Evolutionary conservation across 2,797 vertebrate genomes (phyloP).

Genomic region (Triplophysa yarkandensis): DNA sequence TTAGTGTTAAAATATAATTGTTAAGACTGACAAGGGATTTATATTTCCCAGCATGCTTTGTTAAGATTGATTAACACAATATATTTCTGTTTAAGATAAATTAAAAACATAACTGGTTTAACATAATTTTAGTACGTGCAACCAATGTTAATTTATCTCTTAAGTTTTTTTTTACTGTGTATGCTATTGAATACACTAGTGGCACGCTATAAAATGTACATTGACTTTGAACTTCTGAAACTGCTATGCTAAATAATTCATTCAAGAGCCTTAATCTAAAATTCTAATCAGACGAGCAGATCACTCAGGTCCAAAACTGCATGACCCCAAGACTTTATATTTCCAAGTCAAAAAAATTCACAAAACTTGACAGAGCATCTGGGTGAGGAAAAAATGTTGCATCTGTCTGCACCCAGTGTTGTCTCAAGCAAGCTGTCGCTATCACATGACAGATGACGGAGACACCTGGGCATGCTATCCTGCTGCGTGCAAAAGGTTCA

Average conservation of each 20-base stretch:
- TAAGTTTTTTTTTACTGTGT: too few relatives aligned
- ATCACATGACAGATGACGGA: constrained; percentile 37
- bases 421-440: constrained; percentile 47
- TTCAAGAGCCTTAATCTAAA: constrained; percentile 14
- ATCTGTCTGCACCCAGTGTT: constrained; percentile 29
- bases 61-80: too few relatives aligned
- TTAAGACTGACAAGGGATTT: too few relatives aligned
- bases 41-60: too few relatives aligned
- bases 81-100: too few relatives aligned
- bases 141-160: too few relatives aligned
- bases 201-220: not conserved
- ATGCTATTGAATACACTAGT: not conserved
- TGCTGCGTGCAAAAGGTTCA: constrained; percentile 16
- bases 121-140: too few relatives aligned
- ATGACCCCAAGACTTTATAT: constrained; percentile 31
- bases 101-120: too few relatives aligned
- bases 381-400: constrained; percentile 33
- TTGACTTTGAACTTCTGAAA: constrained; percentile 20
- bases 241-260: not conserved
- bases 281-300: constrained; percentile 33
- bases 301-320: constrained; percentile 29
- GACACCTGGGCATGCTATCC: constrained; percentile 49
- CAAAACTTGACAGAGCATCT: constrained; percentile 28
- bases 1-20: too few relatives aligned
- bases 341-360: constrained; percentile 29